Base-by-base conservation (phyloP, 2,888 invertebrate species). In the Sturmia bella region DNA sequence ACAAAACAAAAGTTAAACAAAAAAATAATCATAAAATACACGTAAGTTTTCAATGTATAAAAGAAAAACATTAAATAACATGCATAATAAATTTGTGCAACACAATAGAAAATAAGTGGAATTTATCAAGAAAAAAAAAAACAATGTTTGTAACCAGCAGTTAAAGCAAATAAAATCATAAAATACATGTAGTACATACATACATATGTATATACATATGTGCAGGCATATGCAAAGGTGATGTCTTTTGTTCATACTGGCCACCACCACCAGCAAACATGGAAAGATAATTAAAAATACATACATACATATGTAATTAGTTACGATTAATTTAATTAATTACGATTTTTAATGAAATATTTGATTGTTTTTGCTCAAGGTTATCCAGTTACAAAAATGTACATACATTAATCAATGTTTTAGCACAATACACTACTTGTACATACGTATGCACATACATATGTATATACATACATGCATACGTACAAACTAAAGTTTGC, bases 301-400 rank as follows among this genome's bases (percentile, higher is more conserved):
- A 1, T 50, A 50, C 19, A 50, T 50, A 50, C 19, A 21, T 52
- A 41, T 32, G 19, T 32, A 32, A 39, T 64, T 56, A 57, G 12
- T 15, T 3, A 50, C 13, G 52, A 66, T 13, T 66, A 50, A 68
- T 68, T 43, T n/a, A n/a, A n/a, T n/a, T n/a, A n/a, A n/a, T n/a
- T n/a, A n/a, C 39, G 45, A 56, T 48, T 57, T 57, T 63, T 56
- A 59, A 52, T 19, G 52, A 45, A 56, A 41, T 52, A 52, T 45
- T 52, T 70, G 9, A n/a, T 70, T 57, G 48, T 19, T 57, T 75
- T 39, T n/a, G n/a, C 19, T 72, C 66, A 75, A 83, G 82, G 82
- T 75, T 75, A 78, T 45, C 78, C 72, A 59, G 78, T 78, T 78
- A 52, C 9, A 54, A 27, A 15, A 27, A 52, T 27, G n/a, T 27